Percentiles rank a stretch among this genome's conserved stretches.
Conservation (phyloP, 1,140 invertebrate species). For the Cylas formicarius region DNA sequence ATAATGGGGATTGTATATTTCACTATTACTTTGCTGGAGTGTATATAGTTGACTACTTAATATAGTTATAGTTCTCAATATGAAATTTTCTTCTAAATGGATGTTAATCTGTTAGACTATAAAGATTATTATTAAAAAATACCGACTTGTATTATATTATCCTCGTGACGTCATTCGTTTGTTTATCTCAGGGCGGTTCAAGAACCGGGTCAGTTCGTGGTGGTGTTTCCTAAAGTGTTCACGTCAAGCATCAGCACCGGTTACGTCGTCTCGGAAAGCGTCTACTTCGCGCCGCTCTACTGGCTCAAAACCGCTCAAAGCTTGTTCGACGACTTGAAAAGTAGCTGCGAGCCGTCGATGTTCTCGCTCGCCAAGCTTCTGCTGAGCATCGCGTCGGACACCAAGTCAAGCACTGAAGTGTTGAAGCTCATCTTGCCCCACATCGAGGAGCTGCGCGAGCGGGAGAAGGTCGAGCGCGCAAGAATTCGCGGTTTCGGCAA, state of each 20-base stretch:
- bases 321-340: conserved; percentile 65
- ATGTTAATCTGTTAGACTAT: too few species aligned
- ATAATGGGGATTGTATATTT: too few species aligned
- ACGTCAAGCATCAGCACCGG: conserved; percentile 85
- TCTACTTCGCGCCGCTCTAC: conserved; percentile 80
- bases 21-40: too few species aligned
- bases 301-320: conserved; percentile 72
- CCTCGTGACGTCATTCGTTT: too few species aligned
- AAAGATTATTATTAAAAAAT: too few species aligned
- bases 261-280: conserved; percentile 86
- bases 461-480: conserved; percentile 41
- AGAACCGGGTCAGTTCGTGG: conserved; percentile 81
- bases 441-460: conserved; percentile 45
- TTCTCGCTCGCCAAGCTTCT: conserved; percentile 83
- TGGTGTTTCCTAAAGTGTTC: conserved; percentile 86
- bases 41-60: too few species aligned
- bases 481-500: conserved; percentile 50
- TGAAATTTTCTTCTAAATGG: too few species aligned
- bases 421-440: conserved; percentile 50
- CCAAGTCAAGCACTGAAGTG: conserved; percentile 56
- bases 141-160: too few species aligned
- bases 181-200: conserved; percentile 59
- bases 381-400: conserved; percentile 68
- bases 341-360: conserved; percentile 83
- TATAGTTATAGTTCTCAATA: too few species aligned